A percentile compares a stretch with the other conserved stretches of the same genome.
Evolutionary conservation across 2,797 vertebrate species (phyloP).

Genomic region (Sebastes vulpes): DNA sequence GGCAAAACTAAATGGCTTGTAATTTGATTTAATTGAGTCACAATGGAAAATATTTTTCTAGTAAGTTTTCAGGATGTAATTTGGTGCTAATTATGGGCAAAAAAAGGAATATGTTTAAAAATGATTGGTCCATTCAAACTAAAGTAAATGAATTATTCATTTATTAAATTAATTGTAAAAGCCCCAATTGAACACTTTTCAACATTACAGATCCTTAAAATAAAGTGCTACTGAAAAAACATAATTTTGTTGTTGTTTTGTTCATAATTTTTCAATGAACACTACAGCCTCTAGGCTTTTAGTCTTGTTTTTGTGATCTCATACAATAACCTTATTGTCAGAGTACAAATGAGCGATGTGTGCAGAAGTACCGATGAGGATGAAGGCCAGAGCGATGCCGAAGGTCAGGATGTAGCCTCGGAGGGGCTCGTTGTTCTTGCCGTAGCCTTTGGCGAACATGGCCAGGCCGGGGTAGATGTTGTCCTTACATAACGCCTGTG

Average conservation of each 20-base stretch:
- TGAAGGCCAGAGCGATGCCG: conserved; percentile 95
- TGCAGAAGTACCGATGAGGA: conserved; percentile 91
- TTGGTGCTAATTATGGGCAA: not conserved
- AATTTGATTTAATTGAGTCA: not conserved
- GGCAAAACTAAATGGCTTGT: not conserved
- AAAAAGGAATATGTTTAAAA: not conserved
- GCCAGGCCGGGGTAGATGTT: conserved; percentile 96
- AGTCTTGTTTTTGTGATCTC: not conserved
- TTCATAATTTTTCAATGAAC: not conserved
- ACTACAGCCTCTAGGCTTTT: not conserved
- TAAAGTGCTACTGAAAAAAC: no score
- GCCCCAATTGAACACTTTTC: not conserved
- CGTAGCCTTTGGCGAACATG: conserved; percentile 97
- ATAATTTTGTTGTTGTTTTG: no score
- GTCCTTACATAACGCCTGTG: conserved; percentile 96
- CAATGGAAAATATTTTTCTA: not conserved
- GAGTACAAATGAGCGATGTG: not conserved
- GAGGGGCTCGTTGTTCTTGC: conserved; percentile 98
- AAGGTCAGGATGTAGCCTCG: conserved; percentile 97
- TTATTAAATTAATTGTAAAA: not conserved
- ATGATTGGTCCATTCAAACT: not conserved
- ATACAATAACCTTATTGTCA: not conserved
- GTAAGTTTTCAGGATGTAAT: not conserved
- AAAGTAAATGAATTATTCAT: not conserved
- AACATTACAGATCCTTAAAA: not conserved